Percentiles rank a stretch among this genome's conserved stretches.
Evolutionary conservation across 2,113 vertebrate species (phyloP).

Genomic region (Microtus richardsoni): DNA sequence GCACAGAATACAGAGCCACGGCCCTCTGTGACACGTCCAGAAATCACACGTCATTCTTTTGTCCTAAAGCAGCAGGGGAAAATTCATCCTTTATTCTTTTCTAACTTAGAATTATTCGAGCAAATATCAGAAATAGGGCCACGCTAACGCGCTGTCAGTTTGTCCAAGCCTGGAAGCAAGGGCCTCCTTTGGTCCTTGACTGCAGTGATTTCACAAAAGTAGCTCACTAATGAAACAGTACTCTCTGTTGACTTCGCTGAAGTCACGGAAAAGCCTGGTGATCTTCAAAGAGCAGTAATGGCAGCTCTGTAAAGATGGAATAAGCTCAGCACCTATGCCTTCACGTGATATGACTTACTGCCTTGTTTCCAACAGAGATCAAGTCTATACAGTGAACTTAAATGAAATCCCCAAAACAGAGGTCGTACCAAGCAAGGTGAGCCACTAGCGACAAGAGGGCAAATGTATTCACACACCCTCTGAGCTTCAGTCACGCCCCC

Average conservation of each 20-base stretch:
- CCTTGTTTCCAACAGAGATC: constrained; percentile 92
- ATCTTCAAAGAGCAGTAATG: constrained; percentile 73
- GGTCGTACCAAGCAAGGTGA: constrained; percentile 96
- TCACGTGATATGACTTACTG: constrained; percentile 66
- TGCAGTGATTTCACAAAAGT: background rate
- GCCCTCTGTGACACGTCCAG: constrained; percentile 68
- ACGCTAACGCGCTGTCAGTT: constrained; percentile 61
- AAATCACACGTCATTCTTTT: constrained; percentile 77
- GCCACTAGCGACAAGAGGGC: constrained; percentile 71
- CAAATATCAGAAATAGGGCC: constrained; percentile 72
- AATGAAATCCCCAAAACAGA: constrained; percentile 96
- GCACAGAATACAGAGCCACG: constrained; percentile 80
- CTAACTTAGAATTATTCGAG: constrained; percentile 80
- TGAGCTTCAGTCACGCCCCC: background rate
- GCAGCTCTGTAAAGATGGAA: constrained; percentile 81
- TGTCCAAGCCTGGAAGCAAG: constrained; percentile 49
- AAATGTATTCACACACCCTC: constrained; percentile 9
- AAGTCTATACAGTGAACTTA: constrained; percentile 98
- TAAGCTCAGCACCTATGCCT: constrained; percentile 53
- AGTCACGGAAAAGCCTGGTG: constrained; percentile 72
- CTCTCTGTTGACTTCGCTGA: constrained; percentile 61
- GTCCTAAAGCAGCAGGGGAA: constrained; percentile 70
- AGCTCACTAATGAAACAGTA: constrained; percentile 64
- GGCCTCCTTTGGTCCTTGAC: background rate
- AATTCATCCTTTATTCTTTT: constrained; percentile 65